These are phyloP conservation scores for Porites rus DNA, from an alignment of 92 coral and sea anemone genomes.

Conservation along the genomic window DNA sequence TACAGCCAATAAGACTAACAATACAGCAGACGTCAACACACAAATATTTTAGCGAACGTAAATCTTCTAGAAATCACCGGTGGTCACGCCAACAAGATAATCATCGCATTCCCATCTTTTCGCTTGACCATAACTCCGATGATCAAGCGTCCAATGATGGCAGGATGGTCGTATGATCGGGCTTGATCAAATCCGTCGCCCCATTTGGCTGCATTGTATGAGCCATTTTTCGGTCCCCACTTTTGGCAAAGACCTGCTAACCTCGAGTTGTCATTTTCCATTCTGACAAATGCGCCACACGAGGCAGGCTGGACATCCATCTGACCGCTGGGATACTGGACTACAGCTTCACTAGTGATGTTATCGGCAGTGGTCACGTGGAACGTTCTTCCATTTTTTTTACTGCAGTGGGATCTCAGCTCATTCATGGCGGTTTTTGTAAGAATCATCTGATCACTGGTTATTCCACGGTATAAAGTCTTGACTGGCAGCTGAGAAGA, in stretches of 20 bases:
- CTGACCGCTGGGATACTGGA: conserved; percentile 32
- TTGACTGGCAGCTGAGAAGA: background rate
- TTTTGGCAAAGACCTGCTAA: conserved; percentile 16
- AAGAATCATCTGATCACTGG: background rate
- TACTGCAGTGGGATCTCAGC: conserved; percentile 57
- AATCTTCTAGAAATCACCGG: too few species aligned
- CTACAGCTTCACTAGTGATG: conserved; percentile 37
- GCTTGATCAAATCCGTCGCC: too few species aligned
- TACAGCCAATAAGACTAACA: too few species aligned
- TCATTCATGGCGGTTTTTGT: conserved; percentile 11
- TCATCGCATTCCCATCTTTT: too few species aligned
- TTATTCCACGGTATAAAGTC: conserved; percentile 6
- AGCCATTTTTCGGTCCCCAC: conserved; percentile 7
- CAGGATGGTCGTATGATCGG: too few species aligned
- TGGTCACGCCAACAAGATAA: too few species aligned
- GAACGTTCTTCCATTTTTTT: conserved; percentile 31
- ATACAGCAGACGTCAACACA: too few species aligned
- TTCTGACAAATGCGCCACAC: conserved; percentile 42
- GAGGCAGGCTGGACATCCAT: conserved; percentile 25
- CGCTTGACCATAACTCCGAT: too few species aligned
- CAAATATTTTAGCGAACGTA: too few species aligned
- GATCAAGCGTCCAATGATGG: too few species aligned
- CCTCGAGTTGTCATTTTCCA: conserved; percentile 29
- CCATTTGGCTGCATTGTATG: too few species aligned
- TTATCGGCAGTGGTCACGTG: conserved; percentile 40